Evolutionary conservation across 2,113 vertebrate species (phyloP).

Genomic region (Dipodomys spectabilis): DNA sequence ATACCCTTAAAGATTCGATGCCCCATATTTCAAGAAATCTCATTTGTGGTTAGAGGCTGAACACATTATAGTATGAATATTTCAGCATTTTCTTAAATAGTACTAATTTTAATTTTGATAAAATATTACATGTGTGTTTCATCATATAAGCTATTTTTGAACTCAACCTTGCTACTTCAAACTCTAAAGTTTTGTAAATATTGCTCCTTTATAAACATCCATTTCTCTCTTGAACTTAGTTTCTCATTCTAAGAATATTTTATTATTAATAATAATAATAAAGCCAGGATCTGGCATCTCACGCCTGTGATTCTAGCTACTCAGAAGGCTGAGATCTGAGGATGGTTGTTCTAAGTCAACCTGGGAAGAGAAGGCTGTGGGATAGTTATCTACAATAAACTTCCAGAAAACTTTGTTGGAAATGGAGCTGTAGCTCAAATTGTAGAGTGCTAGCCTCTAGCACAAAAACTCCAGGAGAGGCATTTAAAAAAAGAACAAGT

Average conservation of each 20-base stretch:
- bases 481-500: no score
- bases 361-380: no score
- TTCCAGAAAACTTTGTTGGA: no score
- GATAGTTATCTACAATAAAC: no score
- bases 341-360: no score
- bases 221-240: neutral
- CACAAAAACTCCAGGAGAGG: no score
- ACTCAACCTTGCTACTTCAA: neutral
- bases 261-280: neutral
- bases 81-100: slow-evolving; percentile 54
- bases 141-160: slow-evolving; percentile 53
- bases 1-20: slow-evolving; percentile 52
- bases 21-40: slow-evolving; percentile 73
- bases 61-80: neutral
- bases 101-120: slow-evolving; percentile 12
- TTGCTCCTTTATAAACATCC: neutral
- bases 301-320: no score
- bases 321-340: no score
- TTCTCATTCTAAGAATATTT: slow-evolving; percentile 13
- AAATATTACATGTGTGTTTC: neutral
- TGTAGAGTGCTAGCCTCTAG: no score
- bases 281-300: no score
- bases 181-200: neutral
- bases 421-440: no score
- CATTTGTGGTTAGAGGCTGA: slow-evolving; percentile 50